Conservation (phyloP, 2,113 vertebrate genomes). For the Protomyctophum bolini region DNA sequence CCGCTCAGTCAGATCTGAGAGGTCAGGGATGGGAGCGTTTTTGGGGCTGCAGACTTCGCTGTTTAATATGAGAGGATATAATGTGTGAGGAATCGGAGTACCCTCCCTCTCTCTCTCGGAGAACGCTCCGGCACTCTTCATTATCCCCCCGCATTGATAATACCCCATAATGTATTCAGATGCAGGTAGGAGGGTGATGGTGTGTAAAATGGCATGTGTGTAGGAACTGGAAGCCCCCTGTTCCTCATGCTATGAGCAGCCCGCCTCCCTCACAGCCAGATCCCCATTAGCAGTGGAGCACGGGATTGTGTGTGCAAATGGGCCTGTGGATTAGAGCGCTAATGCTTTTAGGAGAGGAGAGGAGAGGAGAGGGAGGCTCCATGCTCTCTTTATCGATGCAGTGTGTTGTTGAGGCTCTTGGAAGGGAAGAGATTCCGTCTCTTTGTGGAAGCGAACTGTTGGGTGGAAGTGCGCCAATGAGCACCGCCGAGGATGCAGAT, state of each 20-base stretch:
- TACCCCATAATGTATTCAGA: conserved; percentile 80
- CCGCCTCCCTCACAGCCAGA: conserved; percentile 72
- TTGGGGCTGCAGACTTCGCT: conserved; percentile 54
- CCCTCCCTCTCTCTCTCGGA: neutral
- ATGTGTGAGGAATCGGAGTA: conserved; percentile 23
- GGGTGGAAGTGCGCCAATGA: conserved; percentile 70
- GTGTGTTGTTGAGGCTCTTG: conserved; percentile 42
- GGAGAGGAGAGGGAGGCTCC: conserved; percentile 53
- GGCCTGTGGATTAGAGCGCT: conserved; percentile 80
- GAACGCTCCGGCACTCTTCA: conserved; percentile 53
- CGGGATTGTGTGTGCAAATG: conserved; percentile 89
- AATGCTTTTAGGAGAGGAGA: conserved; percentile 79
- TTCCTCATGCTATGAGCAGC: conserved; percentile 36
- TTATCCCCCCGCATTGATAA: conserved; percentile 65
- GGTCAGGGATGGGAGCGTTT: conserved; percentile 66
- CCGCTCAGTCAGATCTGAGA: conserved; percentile 67
- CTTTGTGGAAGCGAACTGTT: conserved; percentile 69
- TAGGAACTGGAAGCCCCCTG: conserved; percentile 51
- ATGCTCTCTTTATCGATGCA: conserved; percentile 65
- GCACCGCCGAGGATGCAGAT: conserved; percentile 36
- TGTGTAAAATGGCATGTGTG: conserved; percentile 83
- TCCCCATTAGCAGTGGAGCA: conserved; percentile 80
- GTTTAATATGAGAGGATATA: conserved; percentile 67
- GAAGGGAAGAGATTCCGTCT: conserved; percentile 60
- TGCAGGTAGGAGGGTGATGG: conserved; percentile 80